Evolutionary conservation across 2,113 vertebrate genomes (phyloP), one percentile per base, ranked within the genome.

Genomic region (Ameiurus melas): DNA sequence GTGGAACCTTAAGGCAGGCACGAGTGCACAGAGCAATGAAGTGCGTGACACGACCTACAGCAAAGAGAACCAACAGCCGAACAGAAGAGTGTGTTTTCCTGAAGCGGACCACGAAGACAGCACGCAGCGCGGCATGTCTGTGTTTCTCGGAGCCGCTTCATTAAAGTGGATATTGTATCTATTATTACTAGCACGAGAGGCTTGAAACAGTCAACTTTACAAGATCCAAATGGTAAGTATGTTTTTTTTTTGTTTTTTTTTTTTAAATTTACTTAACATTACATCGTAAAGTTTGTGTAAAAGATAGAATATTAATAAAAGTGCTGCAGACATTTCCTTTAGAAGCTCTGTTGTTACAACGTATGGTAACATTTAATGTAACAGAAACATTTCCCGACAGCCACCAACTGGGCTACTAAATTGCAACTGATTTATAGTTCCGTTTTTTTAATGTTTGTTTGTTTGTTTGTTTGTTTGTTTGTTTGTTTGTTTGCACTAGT

Each of bases 1-100:
- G 92, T 87, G 89, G 89, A 92, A 90, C 92, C 91, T 90, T 92
- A 93, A 93, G 94, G 92, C 93, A 92, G 91, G 85, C 90, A 86
- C 85, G 86, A 75, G n/a, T 58, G 85, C 80, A 87, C 55, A 91
- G 88, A 88, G 78, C 60, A 33, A 85, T 64, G 66, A 91, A 83
- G 87, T 87, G 90, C 85, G 87, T 88, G 89, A 89, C 22, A 58
- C 55, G 43, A 55, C 20, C 33, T 33, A 27, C 10, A 30, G 39
- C 64, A 82, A 71, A 58, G 36, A 62, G 30, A 30, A 51, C 10
- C 36, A 64, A 3, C 43, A 53, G 43, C 16, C 25, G 19, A 20
- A 47, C 55, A 25, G 12, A 77, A 78, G 13, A 39, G 36, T 75
- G 85, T 57, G 0, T n/a, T 19, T 86, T 22, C 47, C 57, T 17